phyloP scores from a whole-genome alignment of 2,797 vertebrate genomes.

The Macroramphosus scolopax region DNA sequence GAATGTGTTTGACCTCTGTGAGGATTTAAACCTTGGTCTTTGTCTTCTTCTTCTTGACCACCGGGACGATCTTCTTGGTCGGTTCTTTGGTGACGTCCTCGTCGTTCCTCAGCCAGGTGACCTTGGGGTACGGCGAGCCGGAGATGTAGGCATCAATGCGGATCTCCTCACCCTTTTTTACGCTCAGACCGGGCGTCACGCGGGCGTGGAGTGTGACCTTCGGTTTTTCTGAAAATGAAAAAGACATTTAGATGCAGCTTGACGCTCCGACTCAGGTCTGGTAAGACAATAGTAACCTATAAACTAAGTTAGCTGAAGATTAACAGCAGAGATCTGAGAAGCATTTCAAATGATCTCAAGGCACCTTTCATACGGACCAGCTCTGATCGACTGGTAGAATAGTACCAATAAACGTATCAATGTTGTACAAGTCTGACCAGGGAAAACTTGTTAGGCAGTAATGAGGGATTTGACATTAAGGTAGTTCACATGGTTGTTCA shows the following conservation, averaged over 20 bases:
- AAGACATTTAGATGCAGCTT: neutral
- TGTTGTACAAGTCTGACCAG: too few relatives aligned
- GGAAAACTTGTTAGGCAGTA: too few relatives aligned
- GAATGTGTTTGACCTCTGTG: neutral
- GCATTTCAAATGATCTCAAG: too few relatives aligned
- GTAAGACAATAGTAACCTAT: too few relatives aligned
- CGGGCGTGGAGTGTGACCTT: conserved; percentile 84
- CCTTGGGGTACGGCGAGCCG: conserved; percentile 92
- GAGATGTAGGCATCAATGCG: conserved; percentile 87
- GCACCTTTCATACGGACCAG: too few relatives aligned
- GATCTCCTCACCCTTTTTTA: conserved; percentile 90
- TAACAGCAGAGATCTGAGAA: neutral
- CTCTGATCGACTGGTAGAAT: too few relatives aligned
- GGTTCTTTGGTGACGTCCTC: conserved; percentile 86
- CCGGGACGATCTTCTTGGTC: conserved; percentile 78
- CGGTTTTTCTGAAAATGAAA: conserved; percentile 85
- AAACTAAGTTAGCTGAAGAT: neutral
- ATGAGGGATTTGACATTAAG: too few relatives aligned
- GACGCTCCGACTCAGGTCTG: too few relatives aligned
- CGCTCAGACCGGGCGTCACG: conserved; percentile 83
- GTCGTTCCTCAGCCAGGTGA: conserved; percentile 91
- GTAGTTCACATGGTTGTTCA: too few relatives aligned
- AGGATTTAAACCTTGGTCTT: conserved; percentile 64
- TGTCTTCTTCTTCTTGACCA: conserved; percentile 78
- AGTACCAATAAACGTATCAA: too few relatives aligned